phyloP scores from a whole-genome alignment of 2,888 invertebrate species.

The Litoditis marina region DNA sequence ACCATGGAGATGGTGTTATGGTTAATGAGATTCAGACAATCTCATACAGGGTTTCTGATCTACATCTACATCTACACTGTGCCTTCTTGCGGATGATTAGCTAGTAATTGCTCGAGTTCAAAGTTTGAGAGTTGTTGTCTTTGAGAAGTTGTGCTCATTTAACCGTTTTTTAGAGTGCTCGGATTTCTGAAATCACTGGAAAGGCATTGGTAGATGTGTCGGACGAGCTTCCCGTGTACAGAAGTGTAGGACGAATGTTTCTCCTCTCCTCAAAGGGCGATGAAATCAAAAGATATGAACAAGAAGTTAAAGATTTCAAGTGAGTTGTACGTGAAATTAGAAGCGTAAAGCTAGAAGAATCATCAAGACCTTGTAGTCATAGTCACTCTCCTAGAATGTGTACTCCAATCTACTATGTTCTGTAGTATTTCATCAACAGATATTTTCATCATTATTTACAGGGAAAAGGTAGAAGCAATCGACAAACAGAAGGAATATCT shows the following conservation, averaged over 20 bases:
- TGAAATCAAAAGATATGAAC: conserved; percentile 31
- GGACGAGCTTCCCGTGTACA: conserved; percentile 22
- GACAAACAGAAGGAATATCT: conserved; percentile 77
- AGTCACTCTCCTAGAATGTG: too few relatives aligned
- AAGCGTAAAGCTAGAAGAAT: too few relatives aligned
- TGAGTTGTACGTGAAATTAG: conserved; percentile 7
- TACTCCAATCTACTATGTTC: neutral
- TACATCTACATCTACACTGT: too few relatives aligned
- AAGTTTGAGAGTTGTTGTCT: too few relatives aligned
- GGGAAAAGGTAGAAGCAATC: conserved; percentile 48
- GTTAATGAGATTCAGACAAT: too few relatives aligned
- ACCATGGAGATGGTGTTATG: too few relatives aligned
- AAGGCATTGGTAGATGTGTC: conserved; percentile 21
- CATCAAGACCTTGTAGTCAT: neutral
- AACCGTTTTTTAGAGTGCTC: conserved; percentile 22
- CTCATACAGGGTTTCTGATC: too few relatives aligned
- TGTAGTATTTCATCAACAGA: neutral
- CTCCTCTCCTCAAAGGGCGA: conserved; percentile 28
- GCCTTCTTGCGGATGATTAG: too few relatives aligned
- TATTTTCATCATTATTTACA: conserved; percentile 20
- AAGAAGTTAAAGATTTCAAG: conserved; percentile 31
- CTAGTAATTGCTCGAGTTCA: too few relatives aligned
- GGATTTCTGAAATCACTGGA: conserved; percentile 24
- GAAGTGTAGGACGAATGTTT: conserved; percentile 43
- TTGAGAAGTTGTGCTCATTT: neutral